Conservation (phyloP, 1,140 invertebrate species). For the Neodiprion pinetum region DNA sequence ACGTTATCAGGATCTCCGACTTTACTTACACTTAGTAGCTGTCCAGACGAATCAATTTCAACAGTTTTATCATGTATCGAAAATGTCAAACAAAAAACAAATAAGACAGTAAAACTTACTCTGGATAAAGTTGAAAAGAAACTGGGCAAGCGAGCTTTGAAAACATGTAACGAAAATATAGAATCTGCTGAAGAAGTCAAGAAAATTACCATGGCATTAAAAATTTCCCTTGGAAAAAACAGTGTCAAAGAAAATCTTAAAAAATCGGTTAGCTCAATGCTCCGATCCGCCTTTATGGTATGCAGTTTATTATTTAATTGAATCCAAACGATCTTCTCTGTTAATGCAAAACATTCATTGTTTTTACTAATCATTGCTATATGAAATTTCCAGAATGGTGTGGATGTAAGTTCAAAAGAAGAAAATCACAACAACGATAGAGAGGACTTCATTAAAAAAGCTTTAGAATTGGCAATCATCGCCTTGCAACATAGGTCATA, state of each 20-base stretch:
- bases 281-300: background rate
- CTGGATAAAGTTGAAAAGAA: constrained; percentile 21
- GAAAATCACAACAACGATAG: background rate
- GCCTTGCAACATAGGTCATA: constrained; percentile 17
- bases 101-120: constrained; percentile 1
- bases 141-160: constrained; percentile 23
- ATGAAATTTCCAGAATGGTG: background rate
- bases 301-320: too few relatives aligned
- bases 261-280: background rate
- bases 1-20: constrained; percentile 7
- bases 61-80: constrained; percentile 24
- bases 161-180: constrained; percentile 13
- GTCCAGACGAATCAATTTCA: constrained; percentile 16
- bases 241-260: background rate
- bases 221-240: constrained; percentile 15
- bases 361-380: background rate
- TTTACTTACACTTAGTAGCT: constrained; percentile 16
- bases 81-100: constrained; percentile 16
- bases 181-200: constrained; percentile 20
- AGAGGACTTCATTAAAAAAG: constrained; percentile 18
- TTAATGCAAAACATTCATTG: background rate
- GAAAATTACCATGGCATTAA: constrained; percentile 21
- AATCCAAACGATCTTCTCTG: background rate
- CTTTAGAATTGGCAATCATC: constrained; percentile 20
- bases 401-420: too few relatives aligned